Evolutionary conservation across 2,888 invertebrate genomes (phyloP).

Genomic region (Cephus nigrinus): DNA sequence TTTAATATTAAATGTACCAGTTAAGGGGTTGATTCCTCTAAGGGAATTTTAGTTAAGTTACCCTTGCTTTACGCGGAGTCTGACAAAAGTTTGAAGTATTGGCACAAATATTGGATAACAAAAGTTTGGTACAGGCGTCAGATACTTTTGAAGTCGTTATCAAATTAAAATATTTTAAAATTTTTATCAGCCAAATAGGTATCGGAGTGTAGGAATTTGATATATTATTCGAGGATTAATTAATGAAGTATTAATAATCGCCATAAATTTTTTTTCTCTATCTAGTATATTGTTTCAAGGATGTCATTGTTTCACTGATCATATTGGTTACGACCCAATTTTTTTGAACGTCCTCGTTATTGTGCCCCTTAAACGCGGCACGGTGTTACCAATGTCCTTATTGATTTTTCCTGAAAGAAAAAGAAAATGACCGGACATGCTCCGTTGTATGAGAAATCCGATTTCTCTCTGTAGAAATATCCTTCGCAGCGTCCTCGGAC

Average conservation of each 20-base stretch:
- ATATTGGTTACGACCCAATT: neutral
- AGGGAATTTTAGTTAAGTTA: neutral
- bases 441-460: neutral
- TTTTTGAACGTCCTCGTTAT: neutral
- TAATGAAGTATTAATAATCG: neutral
- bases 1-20: neutral
- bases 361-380: neutral
- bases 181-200: neutral
- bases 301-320: neutral
- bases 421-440: neutral
- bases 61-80: neutral
- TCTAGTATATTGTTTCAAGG: neutral
- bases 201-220: neutral
- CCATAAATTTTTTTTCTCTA: neutral
- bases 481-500: neutral
- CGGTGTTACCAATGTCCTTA: neutral
- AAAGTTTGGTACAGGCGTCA: neutral
- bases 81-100: neutral
- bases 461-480: neutral
- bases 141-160: too few relatives aligned
- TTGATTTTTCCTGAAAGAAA: neutral
- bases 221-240: neutral
- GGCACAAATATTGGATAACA: neutral
- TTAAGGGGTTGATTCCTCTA: neutral
- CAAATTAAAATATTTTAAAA: neutral